Evolutionary conservation across 1,140 invertebrate species (phyloP), one percentile per base, ranked within the genome.

Genomic region (Agrypnia vestita): DNA sequence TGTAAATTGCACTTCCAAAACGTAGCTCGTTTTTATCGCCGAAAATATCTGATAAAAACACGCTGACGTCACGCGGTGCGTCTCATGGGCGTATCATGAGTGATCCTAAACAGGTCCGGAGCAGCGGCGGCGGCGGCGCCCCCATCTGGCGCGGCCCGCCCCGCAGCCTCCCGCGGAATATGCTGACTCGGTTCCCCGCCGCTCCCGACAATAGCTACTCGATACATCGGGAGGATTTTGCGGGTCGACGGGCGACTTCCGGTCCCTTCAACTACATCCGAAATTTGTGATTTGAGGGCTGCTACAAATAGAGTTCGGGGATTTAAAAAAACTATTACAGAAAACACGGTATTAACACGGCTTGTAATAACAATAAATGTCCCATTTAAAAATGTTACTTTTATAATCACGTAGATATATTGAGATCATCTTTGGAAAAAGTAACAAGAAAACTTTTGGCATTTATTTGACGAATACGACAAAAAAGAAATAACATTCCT

Each of bases 181-280:
- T 83, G 82, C 82, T 83, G 82, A 83, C 82, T 76, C 71, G 25
- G 78, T 79, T 78, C 72, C 64, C 43, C 69, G 56, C 69, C 69
- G 62, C 72, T 75, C 74, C 79, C 51, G 53, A 77, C 79, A 77
- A 77, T 77, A 71, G 76, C 76, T 79, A 82, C 81, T 82, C 81
- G 81, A 82, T 82, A 82, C 81, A 82, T 59, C 67, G 64, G 51
- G 19, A 71, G 17, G 51, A 80, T 51, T 59, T 74, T 43, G 55
- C 72, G 55, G n/a, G 46, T 71, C 44, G n/a, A 51, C 67, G 46
- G 17, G 17, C 46, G 46, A 10, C n/a, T 47, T 10, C 49, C 61
- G 43, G 7, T 67, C 62, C 25, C 62, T 59, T 59, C 55, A 59
- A 59, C 43, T 67, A 17, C 62, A 25, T 15, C 62, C 25, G 62